Base-by-base conservation (phyloP, 2,888 invertebrate species). In the Xestia ashworthii region DNA sequence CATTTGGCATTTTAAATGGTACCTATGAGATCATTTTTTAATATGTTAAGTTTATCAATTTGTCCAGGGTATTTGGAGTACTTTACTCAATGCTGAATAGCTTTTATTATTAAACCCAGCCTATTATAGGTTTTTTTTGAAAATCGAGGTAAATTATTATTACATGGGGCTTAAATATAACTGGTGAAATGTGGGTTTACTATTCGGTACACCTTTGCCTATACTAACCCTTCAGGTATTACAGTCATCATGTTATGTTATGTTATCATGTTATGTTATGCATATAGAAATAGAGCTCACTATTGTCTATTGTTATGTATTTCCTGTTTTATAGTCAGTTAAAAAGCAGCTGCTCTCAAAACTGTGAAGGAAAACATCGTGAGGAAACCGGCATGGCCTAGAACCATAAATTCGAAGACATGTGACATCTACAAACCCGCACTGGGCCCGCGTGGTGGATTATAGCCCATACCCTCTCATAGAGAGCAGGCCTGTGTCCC, bases 21-120 rank as follows among this genome's bases (percentile, higher is more conserved):
- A 16, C 5, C 16, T 50, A 69, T 82, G 74, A 79, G 64, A 82
- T 82, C 75, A 75, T 85, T 72, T 3, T 67, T 84, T 72, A 48
- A 58, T 6, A 22, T 68, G n/a, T 68, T 71, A 60, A 68, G 46
- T 66, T 38, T 71, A 25, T 78, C 62, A 12, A 71, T 82, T 79
- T 71, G 46, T 68, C 32, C 19, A 66, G n/a, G 66, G 11, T 58
- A 53, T 60, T 50, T 0, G 14, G 62, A 62, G 38, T 62, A 81
- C 16, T 66, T 70, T 74, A 65, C 11, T 46, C 4, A 22, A 76
- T 66, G n/a, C 8, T 65, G 19, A 12, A 32, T 58, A 11, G 0
- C 19, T 60, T 60, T 32, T 38, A 25, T 25, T 32, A 16, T 16
- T 3, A 1, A 32, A 60, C 32, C 1, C 8, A 32, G 32, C 8